Evolutionary conservation across 2,113 vertebrate genomes (phyloP).

Genomic region (Chaetura pelagica): DNA sequence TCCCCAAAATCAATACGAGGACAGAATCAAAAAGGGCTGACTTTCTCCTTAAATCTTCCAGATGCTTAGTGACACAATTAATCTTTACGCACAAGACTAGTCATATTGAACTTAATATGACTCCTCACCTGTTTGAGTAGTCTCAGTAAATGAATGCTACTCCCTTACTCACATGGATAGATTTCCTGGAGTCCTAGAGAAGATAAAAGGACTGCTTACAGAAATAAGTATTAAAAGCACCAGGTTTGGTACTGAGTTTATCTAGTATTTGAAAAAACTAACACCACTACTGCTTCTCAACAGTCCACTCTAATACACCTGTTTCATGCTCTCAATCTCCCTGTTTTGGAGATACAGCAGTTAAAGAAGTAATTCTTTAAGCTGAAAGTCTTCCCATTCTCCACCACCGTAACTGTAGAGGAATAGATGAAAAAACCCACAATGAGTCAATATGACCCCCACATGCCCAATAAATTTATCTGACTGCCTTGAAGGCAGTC

Average conservation of each 20-base stretch:
- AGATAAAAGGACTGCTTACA: neutral
- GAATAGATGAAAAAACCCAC: neutral
- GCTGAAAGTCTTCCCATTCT: neutral
- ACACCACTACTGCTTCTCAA: neutral
- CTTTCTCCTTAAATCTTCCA: conserved; percentile 48
- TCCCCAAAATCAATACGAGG: conserved; percentile 51
- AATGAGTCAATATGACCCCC: neutral
- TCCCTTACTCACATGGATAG: neutral
- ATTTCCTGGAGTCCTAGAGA: neutral
- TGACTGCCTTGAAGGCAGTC: neutral
- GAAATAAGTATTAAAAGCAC: neutral
- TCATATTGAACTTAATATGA: neutral
- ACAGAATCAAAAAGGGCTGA: conserved; percentile 58
- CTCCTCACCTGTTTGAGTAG: neutral
- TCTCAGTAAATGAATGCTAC: neutral
- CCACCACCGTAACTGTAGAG: neutral
- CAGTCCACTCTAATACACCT: neutral
- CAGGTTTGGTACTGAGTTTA: neutral
- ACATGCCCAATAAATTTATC: neutral
- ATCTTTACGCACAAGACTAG: conserved; percentile 4
- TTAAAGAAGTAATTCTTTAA: neutral
- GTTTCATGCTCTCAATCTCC: neutral
- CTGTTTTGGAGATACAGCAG: neutral
- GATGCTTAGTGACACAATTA: neutral
- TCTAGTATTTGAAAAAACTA: neutral